phyloP scores from a whole-genome alignment of 2,888 invertebrate genomes.

The Arge pagana region DNA sequence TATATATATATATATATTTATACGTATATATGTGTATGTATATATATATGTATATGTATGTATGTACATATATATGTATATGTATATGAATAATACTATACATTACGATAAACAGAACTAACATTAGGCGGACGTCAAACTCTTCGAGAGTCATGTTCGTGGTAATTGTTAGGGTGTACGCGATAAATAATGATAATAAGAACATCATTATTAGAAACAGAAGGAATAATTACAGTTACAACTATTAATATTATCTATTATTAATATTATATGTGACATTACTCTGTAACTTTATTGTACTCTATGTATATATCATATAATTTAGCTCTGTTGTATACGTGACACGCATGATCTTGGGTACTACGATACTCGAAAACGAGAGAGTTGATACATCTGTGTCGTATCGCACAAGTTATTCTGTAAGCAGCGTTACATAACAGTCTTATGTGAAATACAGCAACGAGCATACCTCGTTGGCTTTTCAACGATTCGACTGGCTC shows the following conservation, averaged over 20 bases:
- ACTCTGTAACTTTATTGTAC: slow-evolving; percentile 30
- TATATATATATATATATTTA: too few species aligned
- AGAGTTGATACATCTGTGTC: slow-evolving; percentile 11
- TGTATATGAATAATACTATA: too few species aligned
- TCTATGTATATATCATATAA: slow-evolving; percentile 35
- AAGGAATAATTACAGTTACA: slow-evolving; percentile 19
- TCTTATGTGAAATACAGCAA: slow-evolving; percentile 4
- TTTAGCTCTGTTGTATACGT: slow-evolving; percentile 32
- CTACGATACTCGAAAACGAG: slow-evolving; percentile 17
- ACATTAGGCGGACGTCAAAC: too few species aligned
- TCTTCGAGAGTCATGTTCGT: too few species aligned
- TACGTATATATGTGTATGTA: too few species aligned
- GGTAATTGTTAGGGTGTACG: slow-evolving; percentile 16
- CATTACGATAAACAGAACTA: too few species aligned
- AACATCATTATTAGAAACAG: slow-evolving; percentile 3
- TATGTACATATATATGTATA: too few species aligned
- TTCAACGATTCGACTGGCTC: neutral
- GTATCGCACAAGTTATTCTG: slow-evolving; percentile 11
- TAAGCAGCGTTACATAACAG: slow-evolving; percentile 11
- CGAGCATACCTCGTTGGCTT: slow-evolving; percentile 5
- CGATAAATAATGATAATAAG: neutral
- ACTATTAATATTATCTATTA: slow-evolving; percentile 16
- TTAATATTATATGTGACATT: slow-evolving; percentile 36
- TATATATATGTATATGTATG: too few species aligned
- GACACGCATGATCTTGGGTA: slow-evolving; percentile 29